These are phyloP conservation scores for Hesperia comma DNA, from an alignment of 2,888 invertebrate genomes.

Conservation along the genomic window DNA sequence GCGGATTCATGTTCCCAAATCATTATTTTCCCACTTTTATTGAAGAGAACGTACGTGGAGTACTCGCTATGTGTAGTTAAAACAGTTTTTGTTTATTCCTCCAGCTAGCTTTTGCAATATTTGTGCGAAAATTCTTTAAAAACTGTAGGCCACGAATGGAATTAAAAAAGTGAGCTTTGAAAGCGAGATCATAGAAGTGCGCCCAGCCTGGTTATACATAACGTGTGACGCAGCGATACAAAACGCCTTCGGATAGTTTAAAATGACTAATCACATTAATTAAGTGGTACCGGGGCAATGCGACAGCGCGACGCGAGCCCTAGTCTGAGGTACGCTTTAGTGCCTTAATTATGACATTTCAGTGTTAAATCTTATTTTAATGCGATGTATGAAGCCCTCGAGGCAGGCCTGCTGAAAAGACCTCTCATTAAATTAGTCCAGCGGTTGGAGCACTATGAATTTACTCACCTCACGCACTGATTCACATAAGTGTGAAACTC, in stretches of 20 bases:
- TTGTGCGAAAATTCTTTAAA: slow-evolving; percentile 35
- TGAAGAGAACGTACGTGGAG: slow-evolving; percentile 25
- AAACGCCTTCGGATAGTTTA: slow-evolving; percentile 38
- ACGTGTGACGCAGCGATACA: background rate
- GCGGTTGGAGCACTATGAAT: slow-evolving; percentile 77
- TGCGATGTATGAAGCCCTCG: slow-evolving; percentile 53
- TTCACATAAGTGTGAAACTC: slow-evolving; percentile 77
- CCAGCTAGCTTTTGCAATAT: slow-evolving; percentile 34
- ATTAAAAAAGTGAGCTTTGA: slow-evolving; percentile 36
- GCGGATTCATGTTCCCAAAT: slow-evolving; percentile 18
- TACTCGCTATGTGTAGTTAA: slow-evolving; percentile 16
- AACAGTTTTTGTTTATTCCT: slow-evolving; percentile 35
- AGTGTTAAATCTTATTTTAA: slow-evolving; percentile 61
- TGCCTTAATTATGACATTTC: slow-evolving; percentile 61
- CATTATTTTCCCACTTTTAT: slow-evolving; percentile 31
- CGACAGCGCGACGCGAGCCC: slow-evolving; percentile 41
- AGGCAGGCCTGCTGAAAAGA: slow-evolving; percentile 61
- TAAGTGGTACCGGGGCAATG: slow-evolving; percentile 48
- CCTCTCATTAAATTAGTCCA: slow-evolving; percentile 81
- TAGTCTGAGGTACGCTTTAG: slow-evolving; percentile 49
- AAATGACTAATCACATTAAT: slow-evolving; percentile 50
- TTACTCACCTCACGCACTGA: slow-evolving; percentile 71
- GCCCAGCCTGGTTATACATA: slow-evolving; percentile 29
- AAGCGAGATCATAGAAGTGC: slow-evolving; percentile 32
- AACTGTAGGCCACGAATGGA: slow-evolving; percentile 33